Base-by-base conservation (phyloP, 92 coral and sea anemone species). In the Epizoanthus rinbou region DNA sequence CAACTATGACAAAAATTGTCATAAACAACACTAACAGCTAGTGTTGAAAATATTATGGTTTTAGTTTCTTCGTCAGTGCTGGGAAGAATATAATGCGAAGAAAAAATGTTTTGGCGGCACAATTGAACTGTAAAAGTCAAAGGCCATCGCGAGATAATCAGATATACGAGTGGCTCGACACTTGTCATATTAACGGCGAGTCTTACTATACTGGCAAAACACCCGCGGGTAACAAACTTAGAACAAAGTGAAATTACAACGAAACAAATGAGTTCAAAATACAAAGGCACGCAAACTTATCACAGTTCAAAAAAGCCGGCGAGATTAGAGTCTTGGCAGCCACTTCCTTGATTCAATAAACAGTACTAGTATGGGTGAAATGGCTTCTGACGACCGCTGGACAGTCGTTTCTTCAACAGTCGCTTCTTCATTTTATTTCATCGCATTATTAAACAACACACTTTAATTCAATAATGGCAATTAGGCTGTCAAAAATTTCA, bases 281-380 rank as follows among this genome's bases (percentile, higher is more conserved):
- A 15, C 10, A 67, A 67, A 33, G 73, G 31, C 73, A 67, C 73
- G 73, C 73, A 17, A 67, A 67, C 73, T 67, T 67, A 28, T 18
- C 16, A n/a, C 35, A 41, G n/a, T 41, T 13, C 15, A 9, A 31
- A 33, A 28, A 24, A 2, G 6, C 35, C 17, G 6, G 18, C 72
- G 33, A 28, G 11, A 5, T 3, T 33, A 28, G 72, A 67, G 31
- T 18, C 3, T 9, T 9, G 68, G 3, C 13, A 5, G 11, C 68
- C 11, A 3, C 28, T 63, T 63, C 24, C 14, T 19, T 63, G 21
- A 5, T 47, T 2, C 54, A 47, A 47, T 9, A 47, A 47, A 9
- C 54, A 9, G 2, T n/a, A n/a, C n/a, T n/a, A n/a, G n/a, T 47
- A 47, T 47, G 54, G 54, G 3, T 11, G 15, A 47, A 47, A 9